Conservation (phyloP, 2,113 vertebrate genomes). For the Labrus mixtus region DNA sequence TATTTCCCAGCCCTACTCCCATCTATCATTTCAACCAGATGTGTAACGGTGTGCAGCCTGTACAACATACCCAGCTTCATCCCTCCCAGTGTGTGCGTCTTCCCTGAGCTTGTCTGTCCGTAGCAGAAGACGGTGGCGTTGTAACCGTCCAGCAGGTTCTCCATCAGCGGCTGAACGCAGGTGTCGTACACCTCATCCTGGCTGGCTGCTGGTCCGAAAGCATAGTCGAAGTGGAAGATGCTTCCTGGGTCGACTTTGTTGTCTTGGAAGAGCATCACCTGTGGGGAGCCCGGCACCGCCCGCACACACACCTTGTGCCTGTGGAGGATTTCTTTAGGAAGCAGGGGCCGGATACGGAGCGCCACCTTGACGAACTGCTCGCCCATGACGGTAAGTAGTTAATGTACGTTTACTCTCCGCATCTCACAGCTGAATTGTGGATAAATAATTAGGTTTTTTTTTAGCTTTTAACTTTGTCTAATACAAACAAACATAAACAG, state of each 20-base stretch:
- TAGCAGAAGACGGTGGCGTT: constrained; percentile 94
- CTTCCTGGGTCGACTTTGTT: no score
- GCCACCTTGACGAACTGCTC: constrained; percentile 91
- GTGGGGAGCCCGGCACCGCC: constrained; percentile 83
- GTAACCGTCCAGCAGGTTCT: constrained; percentile 87
- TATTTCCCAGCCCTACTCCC: no score
- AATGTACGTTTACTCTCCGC: neutral
- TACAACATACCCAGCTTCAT: constrained; percentile 84
- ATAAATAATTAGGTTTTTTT: neutral
- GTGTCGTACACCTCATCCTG: constrained; percentile 89
- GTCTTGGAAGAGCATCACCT: constrained; percentile 88
- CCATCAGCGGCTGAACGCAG: constrained; percentile 89
- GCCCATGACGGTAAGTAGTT: constrained; percentile 72
- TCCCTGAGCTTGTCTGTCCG: constrained; percentile 95
- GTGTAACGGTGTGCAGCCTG: neutral
- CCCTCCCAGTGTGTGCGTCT: constrained; percentile 91
- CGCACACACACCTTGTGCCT: constrained; percentile 89
- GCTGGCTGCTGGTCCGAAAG: constrained; percentile 87
- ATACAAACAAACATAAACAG: neutral
- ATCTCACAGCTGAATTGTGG: neutral
- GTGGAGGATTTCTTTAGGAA: constrained; percentile 89
- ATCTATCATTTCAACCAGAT: no score
- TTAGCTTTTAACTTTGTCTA: neutral
- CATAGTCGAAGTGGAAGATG: constrained; percentile 91
- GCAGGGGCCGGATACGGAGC: constrained; percentile 90